Evolutionary conservation across 2,888 invertebrate genomes (phyloP).

Genomic region (Pheosia gnoma): DNA sequence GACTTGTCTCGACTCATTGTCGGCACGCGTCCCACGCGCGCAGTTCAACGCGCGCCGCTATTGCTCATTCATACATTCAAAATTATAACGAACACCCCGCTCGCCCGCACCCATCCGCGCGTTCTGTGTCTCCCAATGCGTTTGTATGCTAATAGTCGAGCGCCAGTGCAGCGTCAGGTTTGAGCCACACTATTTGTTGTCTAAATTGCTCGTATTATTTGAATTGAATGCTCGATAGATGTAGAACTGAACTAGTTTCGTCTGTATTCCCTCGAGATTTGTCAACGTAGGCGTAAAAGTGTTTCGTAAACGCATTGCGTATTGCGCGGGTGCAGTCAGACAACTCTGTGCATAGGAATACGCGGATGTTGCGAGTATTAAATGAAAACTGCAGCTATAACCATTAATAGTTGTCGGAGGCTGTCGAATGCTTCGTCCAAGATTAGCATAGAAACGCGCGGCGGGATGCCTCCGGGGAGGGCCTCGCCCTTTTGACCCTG

Average conservation of each 20-base stretch:
- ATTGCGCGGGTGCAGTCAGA: conserved; percentile 63
- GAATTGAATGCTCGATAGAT: conserved; percentile 82
- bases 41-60: conserved; percentile 69
- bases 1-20: conserved; percentile 79
- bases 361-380: conserved; percentile 63
- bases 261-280: conserved; percentile 63
- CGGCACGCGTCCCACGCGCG: conserved; percentile 78
- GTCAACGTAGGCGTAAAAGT: conserved; percentile 69
- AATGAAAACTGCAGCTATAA: conserved; percentile 72
- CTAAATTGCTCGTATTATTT: conserved; percentile 81
- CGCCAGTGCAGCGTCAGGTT: conserved; percentile 80
- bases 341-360: conserved; percentile 52
- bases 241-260: conserved; percentile 79
- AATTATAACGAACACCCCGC: conserved; percentile 78
- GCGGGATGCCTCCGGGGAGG: conserved; percentile 71
- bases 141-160: conserved; percentile 82
- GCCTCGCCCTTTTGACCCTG: conserved; percentile 79
- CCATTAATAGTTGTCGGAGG: conserved; percentile 78
- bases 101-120: conserved; percentile 79
- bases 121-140: conserved; percentile 71
- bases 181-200: conserved; percentile 77
- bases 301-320: conserved; percentile 75
- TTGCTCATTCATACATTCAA: conserved; percentile 84
- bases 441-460: conserved; percentile 81
- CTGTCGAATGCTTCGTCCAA: conserved; percentile 71